Evolutionary conservation across 2,888 invertebrate species (phyloP).

Genomic region (Synanthedon tipuliformis): DNA sequence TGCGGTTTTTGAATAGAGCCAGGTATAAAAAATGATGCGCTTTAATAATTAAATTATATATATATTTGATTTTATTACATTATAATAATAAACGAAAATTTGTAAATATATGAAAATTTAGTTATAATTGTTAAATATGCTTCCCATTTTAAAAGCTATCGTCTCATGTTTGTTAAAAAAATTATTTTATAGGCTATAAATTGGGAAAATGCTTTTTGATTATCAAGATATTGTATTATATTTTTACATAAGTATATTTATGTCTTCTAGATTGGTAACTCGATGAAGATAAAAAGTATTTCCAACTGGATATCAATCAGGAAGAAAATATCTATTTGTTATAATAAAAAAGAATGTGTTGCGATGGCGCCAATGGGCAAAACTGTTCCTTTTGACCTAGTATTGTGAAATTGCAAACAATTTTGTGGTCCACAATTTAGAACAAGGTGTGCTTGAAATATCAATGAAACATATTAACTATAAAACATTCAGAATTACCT

Average conservation of each 20-base stretch:
- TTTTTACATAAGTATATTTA: conserved; percentile 45
- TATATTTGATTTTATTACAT: conserved; percentile 39
- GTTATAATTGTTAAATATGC: background rate
- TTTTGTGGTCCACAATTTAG: conserved; percentile 48
- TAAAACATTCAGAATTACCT: conserved; percentile 20
- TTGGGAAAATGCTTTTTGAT: conserved; percentile 28
- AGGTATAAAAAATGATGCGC: conserved; percentile 60
- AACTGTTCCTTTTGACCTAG: no score
- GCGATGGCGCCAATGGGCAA: no score
- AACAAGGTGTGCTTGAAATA: conserved; percentile 49
- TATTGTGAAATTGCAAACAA: background rate
- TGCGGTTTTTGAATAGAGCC: conserved; percentile 46
- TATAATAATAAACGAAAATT: conserved; percentile 39
- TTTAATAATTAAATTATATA: conserved; percentile 46
- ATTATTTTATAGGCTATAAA: no score
- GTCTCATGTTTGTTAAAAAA: no score
- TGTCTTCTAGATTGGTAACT: conserved; percentile 13
- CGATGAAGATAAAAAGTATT: conserved; percentile 25
- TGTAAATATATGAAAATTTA: conserved; percentile 52
- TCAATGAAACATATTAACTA: conserved; percentile 59
- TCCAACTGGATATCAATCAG: conserved; percentile 14
- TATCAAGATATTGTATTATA: conserved; percentile 51
- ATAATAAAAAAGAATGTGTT: no score
- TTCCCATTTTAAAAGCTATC: no score
- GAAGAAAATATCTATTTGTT: no score